Evolutionary conservation across 2,113 vertebrate genomes (phyloP), one percentile per base, ranked within the genome.

Genomic region (Leptobrachium leishanense): DNA sequence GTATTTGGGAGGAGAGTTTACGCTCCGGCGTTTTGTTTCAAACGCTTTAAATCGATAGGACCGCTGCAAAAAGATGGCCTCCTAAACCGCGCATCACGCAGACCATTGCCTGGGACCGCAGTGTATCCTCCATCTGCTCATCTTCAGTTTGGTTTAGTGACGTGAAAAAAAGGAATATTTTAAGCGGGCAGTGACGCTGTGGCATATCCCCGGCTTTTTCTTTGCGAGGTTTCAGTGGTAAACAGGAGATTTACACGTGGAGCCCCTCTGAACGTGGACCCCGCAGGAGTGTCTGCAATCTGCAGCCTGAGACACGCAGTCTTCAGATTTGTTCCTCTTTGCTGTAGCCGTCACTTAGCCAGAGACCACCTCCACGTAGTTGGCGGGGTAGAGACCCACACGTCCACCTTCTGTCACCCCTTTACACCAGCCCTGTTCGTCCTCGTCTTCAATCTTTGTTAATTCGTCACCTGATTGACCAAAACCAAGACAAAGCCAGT

Each of bases 371-470:
- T 93, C 89, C 10, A 89, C 93, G 13, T 94, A 95, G 82, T 95
- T 95, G 62, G 94, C 93, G 0, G 94, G 94, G 75, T 95, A 95
- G 82, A 93, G 93, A 41, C 94, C 94, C 81, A 94, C 90, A 43
- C 86, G 90, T 20, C 93, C 93, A 2, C 83, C 84, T 13, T 88
- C 91, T 62, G 93, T 91, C 46, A 92, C 84, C 9, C 94, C 94
- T 83, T 92, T 89, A 83, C 91, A 94, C 94, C 94, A 95, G 9
- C 94, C 94, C 88, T 95, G 94, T 43, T 94, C 93, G 3, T 95
- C 94, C 75, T 95, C 94, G 43, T 95, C 94, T 85, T 94, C 93
- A 1, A 92, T 86, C 85, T 95, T 95, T 77, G 94, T 87, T 74
- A 95, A 93, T 72, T 90, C 88, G 79, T 95, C 93, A 7, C 93